Evolutionary conservation across 2,888 invertebrate genomes (phyloP), one percentile per base, ranked within the genome.

Genomic region (Sarcophaga subvicina): DNA sequence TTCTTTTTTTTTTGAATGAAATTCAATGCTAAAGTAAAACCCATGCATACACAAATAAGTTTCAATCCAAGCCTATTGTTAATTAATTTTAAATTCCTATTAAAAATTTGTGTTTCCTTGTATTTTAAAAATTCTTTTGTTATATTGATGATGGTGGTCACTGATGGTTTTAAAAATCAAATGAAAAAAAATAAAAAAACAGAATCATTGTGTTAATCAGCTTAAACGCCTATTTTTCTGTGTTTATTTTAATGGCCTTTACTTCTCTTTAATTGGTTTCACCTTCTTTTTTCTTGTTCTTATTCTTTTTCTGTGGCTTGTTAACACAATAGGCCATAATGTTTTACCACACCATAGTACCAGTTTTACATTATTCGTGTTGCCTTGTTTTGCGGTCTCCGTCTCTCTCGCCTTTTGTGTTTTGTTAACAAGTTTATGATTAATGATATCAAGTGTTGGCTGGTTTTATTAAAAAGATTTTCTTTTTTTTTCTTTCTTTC

Each of bases 161-260:
- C 5, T 14, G 54, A 1, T 2, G 2, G 10, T 20, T 62, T 59
- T 14, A 17, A 59, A 59, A n/a, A 5, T 6, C 59, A 59, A 8
- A 49, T 60, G 20, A 77, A 14, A 67, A 49, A 77, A 67, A 49
- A 63, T 63, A 6, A 37, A 37, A 14, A 49, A 54, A 54, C 3
- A 14, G 83, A 86, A 83, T 86, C 64, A 78, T 60, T 73, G 83
- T 54, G 83, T 76, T 87, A 87, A 87, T 83, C 75, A 78, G 80
- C 83, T 83, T 87, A 78, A 83, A 83, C 83, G 80, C 86, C 86
- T 75, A 67, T 78, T 75, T 80, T 67, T 60, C 77, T 49, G 72
- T 75, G 54, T 54, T 54, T 54, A 54, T 54, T 54, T 14, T 54
- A 54, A 54, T 54, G 12, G 17, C 17, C 17, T 60, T 77, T 59